A percentile compares a stretch with the other conserved stretches of the same genome.
phyloP scores from a whole-genome alignment of 2,797 vertebrate species.

The Falco columbarius region DNA sequence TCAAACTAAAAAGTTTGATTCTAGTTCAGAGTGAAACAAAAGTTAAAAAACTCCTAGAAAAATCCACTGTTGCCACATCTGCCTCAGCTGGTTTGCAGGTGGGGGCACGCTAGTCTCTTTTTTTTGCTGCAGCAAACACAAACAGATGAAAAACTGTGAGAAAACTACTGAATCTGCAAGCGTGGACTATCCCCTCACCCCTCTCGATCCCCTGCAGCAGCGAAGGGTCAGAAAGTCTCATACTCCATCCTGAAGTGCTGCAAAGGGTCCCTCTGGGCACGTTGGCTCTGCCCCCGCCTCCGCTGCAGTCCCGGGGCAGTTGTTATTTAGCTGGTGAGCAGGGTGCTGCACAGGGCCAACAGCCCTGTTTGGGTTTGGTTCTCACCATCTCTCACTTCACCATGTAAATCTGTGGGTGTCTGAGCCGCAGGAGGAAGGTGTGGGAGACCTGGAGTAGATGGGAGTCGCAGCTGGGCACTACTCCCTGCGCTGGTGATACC shows the following conservation, averaged over 20 bases:
- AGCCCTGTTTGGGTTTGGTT: not conserved
- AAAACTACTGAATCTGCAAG: not conserved
- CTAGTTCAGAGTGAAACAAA: not conserved
- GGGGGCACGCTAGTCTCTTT: not conserved
- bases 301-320: not conserved
- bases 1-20: not conserved
- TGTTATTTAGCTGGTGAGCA: accelerated
- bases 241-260: not conserved
- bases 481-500: not conserved
- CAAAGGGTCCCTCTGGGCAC: not conserved
- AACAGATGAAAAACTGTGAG: not conserved
- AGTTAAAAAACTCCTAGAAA: not conserved
- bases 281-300: too few relatives aligned
- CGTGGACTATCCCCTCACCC: too few relatives aligned
- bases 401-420: accelerated
- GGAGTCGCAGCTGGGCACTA: accelerated
- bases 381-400: not conserved
- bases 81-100: not conserved
- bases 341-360: not conserved
- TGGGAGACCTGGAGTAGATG: too few relatives aligned
- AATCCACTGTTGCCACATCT: accelerated
- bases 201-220: not conserved
- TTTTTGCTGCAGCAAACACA: not conserved
- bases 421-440: not conserved
- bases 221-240: too few relatives aligned